phyloP scores from a whole-genome alignment of 2,797 vertebrate genomes.

The Liparis tanakae region DNA sequence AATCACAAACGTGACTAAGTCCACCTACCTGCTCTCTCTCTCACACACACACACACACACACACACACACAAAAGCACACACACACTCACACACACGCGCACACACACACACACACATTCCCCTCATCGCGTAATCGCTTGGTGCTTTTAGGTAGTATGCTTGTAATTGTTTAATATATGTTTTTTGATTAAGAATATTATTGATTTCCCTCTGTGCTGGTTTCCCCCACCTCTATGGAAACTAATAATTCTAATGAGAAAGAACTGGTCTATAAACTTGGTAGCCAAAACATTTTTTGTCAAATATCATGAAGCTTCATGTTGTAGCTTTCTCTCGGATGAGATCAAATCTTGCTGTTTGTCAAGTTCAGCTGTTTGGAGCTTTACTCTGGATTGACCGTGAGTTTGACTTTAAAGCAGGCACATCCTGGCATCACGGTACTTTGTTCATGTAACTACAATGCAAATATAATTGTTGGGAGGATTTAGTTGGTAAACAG shows the following conservation, averaged over 20 bases:
- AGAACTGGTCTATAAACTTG: conserved; percentile 28
- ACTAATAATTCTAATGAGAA: conserved; percentile 61
- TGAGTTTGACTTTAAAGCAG: conserved; percentile 11
- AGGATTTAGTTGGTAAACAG: neutral
- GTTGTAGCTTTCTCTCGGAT: conserved; percentile 5
- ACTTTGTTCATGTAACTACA: neutral
- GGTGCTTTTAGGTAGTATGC: no score
- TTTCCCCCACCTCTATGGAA: conserved; percentile 55
- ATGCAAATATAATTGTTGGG: neutral
- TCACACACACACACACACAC: no score
- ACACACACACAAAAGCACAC: no score
- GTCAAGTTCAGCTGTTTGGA: neutral
- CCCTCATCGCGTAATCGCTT: no score
- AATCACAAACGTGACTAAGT: no score
- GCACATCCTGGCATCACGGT: neutral
- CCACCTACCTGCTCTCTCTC: no score
- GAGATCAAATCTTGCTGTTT: conserved; percentile 3
- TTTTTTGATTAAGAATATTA: no score
- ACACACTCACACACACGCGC: no score
- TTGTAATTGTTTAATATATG: no score
- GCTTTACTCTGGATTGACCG: neutral
- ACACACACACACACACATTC: no score
- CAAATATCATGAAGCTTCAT: conserved; percentile 10
- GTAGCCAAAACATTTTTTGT: conserved; percentile 13
- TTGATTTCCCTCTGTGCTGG: conserved; percentile 40